A percentile compares a stretch with the other conserved stretches of the same genome.
These are phyloP conservation scores for Xiphydria camelus DNA, from an alignment of 2,888 invertebrate species.

Conservation along the genomic window DNA sequence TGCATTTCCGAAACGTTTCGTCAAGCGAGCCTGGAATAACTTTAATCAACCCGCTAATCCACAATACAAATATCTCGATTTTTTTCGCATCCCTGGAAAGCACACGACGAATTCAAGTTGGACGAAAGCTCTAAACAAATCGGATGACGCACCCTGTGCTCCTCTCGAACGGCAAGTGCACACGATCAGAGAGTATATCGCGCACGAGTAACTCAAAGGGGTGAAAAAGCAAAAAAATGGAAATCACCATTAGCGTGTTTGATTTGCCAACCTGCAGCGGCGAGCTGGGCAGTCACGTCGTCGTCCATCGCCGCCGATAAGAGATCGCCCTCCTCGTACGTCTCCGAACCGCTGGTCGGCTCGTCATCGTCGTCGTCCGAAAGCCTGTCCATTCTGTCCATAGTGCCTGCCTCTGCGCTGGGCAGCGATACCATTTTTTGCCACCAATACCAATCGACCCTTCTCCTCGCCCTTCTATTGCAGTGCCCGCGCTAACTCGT, in stretches of 20 bases:
- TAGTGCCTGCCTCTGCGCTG: constrained; percentile 40
- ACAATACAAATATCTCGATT: too few relatives aligned
- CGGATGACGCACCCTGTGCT: constrained; percentile 24
- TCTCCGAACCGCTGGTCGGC: constrained; percentile 76
- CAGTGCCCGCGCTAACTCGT: constrained; percentile 28
- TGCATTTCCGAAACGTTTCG: too few relatives aligned
- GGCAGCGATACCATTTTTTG: constrained; percentile 47
- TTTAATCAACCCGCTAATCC: too few relatives aligned
- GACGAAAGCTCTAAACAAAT: too few relatives aligned
- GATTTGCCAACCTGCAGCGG: constrained; percentile 82
- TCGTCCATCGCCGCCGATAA: constrained; percentile 86
- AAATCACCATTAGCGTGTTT: constrained; percentile 60
- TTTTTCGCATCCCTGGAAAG: too few relatives aligned
- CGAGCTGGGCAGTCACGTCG: constrained; percentile 94
- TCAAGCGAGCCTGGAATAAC: too few relatives aligned
- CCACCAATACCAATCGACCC: background rate
- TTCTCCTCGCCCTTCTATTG: constrained; percentile 24
- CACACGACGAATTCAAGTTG: too few relatives aligned
- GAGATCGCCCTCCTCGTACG: constrained; percentile 81
- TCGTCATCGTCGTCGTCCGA: constrained; percentile 81
- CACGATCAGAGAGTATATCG: constrained; percentile 36
- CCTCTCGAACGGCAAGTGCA: constrained; percentile 25
- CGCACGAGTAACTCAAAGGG: constrained; percentile 37
- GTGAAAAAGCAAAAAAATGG: constrained; percentile 54
- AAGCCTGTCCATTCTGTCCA: constrained; percentile 49